These are phyloP conservation scores for Pachypanchax playfairii DNA, from an alignment of 2,113 vertebrate species.

Conservation along the genomic window DNA sequence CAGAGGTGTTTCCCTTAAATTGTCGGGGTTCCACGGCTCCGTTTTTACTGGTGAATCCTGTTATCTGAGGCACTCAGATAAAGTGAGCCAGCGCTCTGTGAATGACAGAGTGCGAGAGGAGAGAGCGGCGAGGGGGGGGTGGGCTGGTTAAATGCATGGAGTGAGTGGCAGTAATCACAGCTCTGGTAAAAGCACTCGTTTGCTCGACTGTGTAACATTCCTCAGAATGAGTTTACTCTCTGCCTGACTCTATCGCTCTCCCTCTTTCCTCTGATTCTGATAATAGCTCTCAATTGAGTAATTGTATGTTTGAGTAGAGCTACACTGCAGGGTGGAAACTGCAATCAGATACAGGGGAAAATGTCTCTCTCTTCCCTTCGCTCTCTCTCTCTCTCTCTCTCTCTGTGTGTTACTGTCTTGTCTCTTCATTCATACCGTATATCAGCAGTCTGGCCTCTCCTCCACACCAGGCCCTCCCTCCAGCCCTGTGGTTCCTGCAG, in stretches of 20 bases:
- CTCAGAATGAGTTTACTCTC: constrained; percentile 59
- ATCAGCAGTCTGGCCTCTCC: constrained; percentile 59
- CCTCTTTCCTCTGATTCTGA: constrained; percentile 65
- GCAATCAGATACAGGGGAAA: constrained; percentile 76
- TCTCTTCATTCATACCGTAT: constrained; percentile 70
- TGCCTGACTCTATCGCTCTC: constrained; percentile 40
- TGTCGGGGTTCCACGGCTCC: constrained; percentile 52
- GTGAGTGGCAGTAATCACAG: constrained; percentile 78
- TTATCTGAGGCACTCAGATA: constrained; percentile 70
- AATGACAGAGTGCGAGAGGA: constrained; percentile 68
- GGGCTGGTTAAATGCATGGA: constrained; percentile 78
- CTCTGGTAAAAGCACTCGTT: constrained; percentile 78
- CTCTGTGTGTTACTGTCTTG: constrained; percentile 7
- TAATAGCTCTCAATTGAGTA: constrained; percentile 82
- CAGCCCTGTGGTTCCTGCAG: constrained; percentile 45
- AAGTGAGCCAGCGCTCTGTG: constrained; percentile 56
- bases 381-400: constrained; percentile 9
- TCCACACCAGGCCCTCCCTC: constrained; percentile 46
- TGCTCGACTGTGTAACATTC: constrained; percentile 59
- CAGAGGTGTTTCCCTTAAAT: constrained; percentile 56
- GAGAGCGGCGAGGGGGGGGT: constrained; percentile 59
- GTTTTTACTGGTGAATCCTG: constrained; percentile 61
- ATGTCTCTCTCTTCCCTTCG: constrained; percentile 37
- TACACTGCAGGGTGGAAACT: constrained; percentile 76
- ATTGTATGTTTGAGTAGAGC: constrained; percentile 81